Conservation (phyloP, 2,113 vertebrate species). For the Gnathonemus longibarbis region DNA sequence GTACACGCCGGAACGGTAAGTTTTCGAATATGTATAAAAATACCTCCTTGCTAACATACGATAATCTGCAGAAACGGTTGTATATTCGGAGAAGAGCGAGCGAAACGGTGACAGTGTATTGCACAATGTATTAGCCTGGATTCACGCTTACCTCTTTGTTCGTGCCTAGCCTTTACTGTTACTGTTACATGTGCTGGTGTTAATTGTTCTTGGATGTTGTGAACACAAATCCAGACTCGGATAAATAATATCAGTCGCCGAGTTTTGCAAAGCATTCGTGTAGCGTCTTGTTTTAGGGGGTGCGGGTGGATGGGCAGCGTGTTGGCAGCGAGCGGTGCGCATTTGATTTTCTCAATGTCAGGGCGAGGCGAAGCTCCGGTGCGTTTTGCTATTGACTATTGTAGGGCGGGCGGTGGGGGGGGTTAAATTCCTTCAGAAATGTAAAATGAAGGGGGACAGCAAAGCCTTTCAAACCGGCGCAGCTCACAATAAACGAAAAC, state of each 20-base stretch:
- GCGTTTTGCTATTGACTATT: background rate
- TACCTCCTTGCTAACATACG: background rate
- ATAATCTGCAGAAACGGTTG: background rate
- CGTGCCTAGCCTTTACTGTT: background rate
- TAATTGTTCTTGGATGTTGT: background rate
- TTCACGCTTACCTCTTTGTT: constrained; percentile 10
- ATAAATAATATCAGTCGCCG: background rate
- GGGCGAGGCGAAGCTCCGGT: constrained; percentile 32
- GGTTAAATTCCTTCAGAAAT: constrained; percentile 36
- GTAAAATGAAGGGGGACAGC: background rate
- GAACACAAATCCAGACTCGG: background rate
- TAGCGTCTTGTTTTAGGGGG: background rate
- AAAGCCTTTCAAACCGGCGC: background rate
- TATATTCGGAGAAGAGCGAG: background rate
- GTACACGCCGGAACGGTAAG: constrained; percentile 7
- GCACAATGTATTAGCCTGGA: background rate
- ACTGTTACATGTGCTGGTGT: background rate
- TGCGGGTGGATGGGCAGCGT: background rate
- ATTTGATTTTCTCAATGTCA: constrained; percentile 43
- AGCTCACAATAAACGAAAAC: background rate
- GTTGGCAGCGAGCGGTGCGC: constrained; percentile 14
- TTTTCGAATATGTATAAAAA: background rate
- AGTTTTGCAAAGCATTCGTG: background rate
- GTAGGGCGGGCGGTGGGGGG: constrained; percentile 8
- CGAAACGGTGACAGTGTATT: background rate